Base-by-base conservation (phyloP, 2,797 vertebrate genomes). In the Zonotrichia albicollis region DNA sequence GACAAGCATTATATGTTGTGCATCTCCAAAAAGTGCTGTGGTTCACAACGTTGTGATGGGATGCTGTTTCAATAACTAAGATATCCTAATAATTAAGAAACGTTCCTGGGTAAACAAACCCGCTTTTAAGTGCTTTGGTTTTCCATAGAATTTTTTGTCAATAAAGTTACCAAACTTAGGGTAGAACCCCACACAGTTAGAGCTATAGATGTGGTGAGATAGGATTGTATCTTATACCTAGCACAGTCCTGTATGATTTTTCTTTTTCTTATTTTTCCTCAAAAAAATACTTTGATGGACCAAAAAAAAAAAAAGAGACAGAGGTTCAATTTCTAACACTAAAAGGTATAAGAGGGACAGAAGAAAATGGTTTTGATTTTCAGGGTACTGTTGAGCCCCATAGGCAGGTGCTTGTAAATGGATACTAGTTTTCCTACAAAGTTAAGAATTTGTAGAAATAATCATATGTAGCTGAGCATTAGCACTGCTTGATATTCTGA, bases 401-500 rank as follows among this genome's bases (percentile, higher is more conserved):
- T 58, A 71, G 55, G 9, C n/a, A 70, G 38, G 7, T 71, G 18
- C 32, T 75, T 68, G 43, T 75, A 62, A 65, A 27, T 61, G 48
- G 36, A 26, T 46, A 32, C 13, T 46, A 23, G 23, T 79, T 82
- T 84, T 89, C 48, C 60, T 64, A 57, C 19, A 74, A 82, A 90
- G 61, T 34, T 55, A 38, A n/a, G 16, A 54, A 36, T 89, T 86
- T 87, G 32, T 94, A 58, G 60, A 64, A 91, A 79, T 75, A 86
- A 51, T 58, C 6, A 3, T 68, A 65, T 38, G 62, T 60, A 65
- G 27, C 26, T 90, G 29, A 83, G 54, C 62, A 89, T 72, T 93
- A 79, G 53, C 83, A 80, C 71, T 81, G 38, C 42, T 82, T 75
- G 58, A 14, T 61, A 60, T 73, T 75, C 94, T 94, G 94, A 77